Evolutionary conservation across 53 echinoderm and acorn worm species (phyloP), one percentile per base, ranked within the genome.

Genomic region (Actinopyga echinites): DNA sequence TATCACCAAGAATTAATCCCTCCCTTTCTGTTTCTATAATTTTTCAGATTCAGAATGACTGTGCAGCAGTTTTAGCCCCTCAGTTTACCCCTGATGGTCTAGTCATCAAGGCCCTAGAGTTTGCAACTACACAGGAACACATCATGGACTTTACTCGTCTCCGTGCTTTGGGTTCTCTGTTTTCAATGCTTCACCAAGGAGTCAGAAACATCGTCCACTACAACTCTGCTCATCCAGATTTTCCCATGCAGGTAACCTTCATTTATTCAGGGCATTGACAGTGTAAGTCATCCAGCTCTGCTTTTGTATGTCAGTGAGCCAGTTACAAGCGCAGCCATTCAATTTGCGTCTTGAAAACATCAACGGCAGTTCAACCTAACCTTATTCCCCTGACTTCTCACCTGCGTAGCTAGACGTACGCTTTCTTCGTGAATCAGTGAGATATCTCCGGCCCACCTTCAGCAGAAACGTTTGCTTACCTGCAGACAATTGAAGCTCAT

Each of bases 121-220:
- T 92, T 64, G 93, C 96, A 6, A 82, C 81, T 64, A 88, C 79
- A 22, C 96, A 92, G 82, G 99, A 99, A 34, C 99, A 99, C 74
- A 93, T 99, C 63, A 94, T 99, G 99, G 99, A 99, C 87, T 99
- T 99, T 85, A 94, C 99, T 57, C 89, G 99, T 44, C 85, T 99
- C 30, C 77, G 99, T 57, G 99, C 94, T 36, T 79, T 99, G 30
- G 94, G 94, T 42, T 94, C 99, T 5, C 92, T 99, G 31, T 92
- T 94, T 83, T 94, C 99, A 29, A 99, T 99, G 99, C 64, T 99
- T 17, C 86, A 92, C 74, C 94, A 94, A 85, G 86, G 90, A 11
- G 86, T 91, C 44, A 86, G 94, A 59, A 99, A 99, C 80, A 90
- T 99, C 64, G 56, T 95, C 25, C 92, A 94, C 80, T 99, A 99